Base-by-base conservation (phyloP, 1,140 invertebrate genomes). In the Drosophila triauraria region DNA sequence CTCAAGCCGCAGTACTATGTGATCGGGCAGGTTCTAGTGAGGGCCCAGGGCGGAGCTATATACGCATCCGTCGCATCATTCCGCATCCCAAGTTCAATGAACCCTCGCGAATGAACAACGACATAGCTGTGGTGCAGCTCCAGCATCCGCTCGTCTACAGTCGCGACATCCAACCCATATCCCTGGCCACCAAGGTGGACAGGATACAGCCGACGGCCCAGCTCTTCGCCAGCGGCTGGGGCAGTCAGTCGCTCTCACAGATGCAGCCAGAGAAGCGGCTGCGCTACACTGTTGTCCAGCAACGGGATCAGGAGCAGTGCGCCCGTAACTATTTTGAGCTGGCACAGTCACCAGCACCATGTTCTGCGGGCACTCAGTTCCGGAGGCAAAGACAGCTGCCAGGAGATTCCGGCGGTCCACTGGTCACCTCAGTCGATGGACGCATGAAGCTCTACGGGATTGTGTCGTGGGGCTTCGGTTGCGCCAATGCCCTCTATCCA, bases 331-430 rank as follows among this genome's bases (percentile, higher is more conserved):
- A 91, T 42, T 67, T 72, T 25, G 67, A 10, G 87, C 77, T 17
- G 82, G 79, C 50, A 75, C 63, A 0, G 82, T 91, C 2, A 91
- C 88, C 20, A 48, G 35, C 25, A 85, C 68, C 15, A 92, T 91
- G 88, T 78, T 92, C 27, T 91, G 88, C 90, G 0, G 90, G 91
- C 54, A 81, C 71, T 27, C 79, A 71, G 51, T 44, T 60, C n/a
- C 4, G 90, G 90, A 0, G 90, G 82, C 57, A 70, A 77, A 1
- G 88, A 91, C 32, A 91, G 83, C 42, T 91, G 87, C 54, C 80
- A 91, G 75, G 95, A 30, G 95, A 96, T 78, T 94, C 93, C 0
- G 95, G 95, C 15, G 95, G 95, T 8, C 95, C 95, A 1, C 72
- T 96, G 2, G 82, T 95, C 2, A 94, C 94, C 70, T 62, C 25